Conservation (phyloP, 1,140 invertebrate genomes). For the Lysiphlebus fabarum region DNA sequence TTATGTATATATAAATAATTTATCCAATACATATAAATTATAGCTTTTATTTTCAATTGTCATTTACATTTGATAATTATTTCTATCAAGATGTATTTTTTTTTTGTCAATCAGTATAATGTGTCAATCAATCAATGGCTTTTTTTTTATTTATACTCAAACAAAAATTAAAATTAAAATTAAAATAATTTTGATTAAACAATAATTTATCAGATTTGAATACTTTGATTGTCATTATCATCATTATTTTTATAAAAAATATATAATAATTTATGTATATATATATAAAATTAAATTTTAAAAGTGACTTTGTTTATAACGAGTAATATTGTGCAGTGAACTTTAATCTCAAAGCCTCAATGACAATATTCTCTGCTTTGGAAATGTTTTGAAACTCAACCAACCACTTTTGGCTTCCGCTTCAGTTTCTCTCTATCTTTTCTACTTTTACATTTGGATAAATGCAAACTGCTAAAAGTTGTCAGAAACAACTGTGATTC, state of each 20-base stretch:
- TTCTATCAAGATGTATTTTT: too few relatives aligned
- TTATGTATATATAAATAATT: too few relatives aligned
- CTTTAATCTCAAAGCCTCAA: neutral
- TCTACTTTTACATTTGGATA: slow-evolving; percentile 2
- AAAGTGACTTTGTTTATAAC: neutral
- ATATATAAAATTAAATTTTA: too few relatives aligned
- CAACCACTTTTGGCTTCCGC: slow-evolving; percentile 17
- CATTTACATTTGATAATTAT: too few relatives aligned
- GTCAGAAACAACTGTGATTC: slow-evolving; percentile 20
- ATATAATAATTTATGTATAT: too few relatives aligned
- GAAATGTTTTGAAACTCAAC: slow-evolving; percentile 9
- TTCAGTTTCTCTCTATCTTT: neutral
- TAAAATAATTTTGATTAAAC: too few relatives aligned
- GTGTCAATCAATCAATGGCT: too few relatives aligned
- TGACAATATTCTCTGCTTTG: neutral
- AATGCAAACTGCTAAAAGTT: slow-evolving; percentile 4
- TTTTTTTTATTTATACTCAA: neutral
- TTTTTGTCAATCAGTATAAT: too few relatives aligned
- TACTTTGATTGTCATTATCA: too few relatives aligned
- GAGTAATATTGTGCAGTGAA: slow-evolving; percentile 11
- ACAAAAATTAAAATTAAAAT: too few relatives aligned
- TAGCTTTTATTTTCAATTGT: neutral
- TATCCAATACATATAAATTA: neutral
- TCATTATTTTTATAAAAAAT: too few relatives aligned
- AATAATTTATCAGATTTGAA: too few relatives aligned